Percentiles rank a stretch among this genome's conserved stretches.
Conservation (phyloP, 2,797 vertebrate genomes). For the Micromesistius poutassou region DNA sequence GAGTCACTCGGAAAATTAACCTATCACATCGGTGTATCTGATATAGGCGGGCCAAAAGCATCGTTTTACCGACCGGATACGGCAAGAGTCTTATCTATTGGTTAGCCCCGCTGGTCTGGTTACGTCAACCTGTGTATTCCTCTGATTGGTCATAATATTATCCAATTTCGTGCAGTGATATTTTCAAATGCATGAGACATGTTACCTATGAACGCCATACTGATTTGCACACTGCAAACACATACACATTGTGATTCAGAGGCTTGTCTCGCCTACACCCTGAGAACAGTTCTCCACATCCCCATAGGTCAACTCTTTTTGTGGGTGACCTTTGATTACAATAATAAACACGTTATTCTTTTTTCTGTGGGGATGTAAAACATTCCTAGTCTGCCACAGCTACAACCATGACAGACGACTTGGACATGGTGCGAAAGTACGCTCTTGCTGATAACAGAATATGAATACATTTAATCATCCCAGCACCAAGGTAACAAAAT, state of each 20-base stretch:
- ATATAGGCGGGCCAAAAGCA: too few species aligned
- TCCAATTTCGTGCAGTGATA: too few species aligned
- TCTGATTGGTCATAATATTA: too few species aligned
- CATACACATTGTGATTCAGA: neutral
- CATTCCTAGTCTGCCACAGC: conserved; percentile 7
- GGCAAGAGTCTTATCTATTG: too few species aligned
- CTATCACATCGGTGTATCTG: too few species aligned
- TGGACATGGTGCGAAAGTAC: neutral
- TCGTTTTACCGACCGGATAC: too few species aligned
- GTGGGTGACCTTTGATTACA: neutral
- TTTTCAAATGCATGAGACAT: too few species aligned
- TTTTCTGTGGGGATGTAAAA: conserved; percentile 1
- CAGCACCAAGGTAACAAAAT: neutral
- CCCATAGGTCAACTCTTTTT: conserved; percentile 1
- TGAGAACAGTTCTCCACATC: neutral
- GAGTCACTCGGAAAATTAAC: too few species aligned
- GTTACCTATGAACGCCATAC: neutral
- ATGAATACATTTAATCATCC: conserved; percentile 1
- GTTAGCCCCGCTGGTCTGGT: too few species aligned
- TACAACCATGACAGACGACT: conserved; percentile 17
- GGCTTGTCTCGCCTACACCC: neutral
- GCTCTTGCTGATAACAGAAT: neutral
- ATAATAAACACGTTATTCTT: neutral
- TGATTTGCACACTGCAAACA: neutral
- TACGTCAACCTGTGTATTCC: too few species aligned